Evolutionary conservation across 2,888 invertebrate genomes (phyloP).

Genomic region (Gymnosoma rotundatum): DNA sequence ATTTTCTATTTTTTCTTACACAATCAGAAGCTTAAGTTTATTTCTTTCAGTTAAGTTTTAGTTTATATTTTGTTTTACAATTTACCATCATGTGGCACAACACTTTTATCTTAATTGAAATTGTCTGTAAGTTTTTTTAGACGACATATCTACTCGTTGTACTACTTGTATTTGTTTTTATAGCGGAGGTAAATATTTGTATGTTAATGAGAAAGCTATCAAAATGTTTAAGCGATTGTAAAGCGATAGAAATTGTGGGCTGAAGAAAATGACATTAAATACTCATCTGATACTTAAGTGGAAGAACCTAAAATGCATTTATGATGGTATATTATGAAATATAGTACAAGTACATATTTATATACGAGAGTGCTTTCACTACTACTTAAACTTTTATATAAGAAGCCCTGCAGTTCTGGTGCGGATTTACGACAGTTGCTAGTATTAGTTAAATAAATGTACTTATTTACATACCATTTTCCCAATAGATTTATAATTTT

Average conservation of each 20-base stretch:
- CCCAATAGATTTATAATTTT: too few relatives aligned
- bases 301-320: slow-evolving; percentile 35
- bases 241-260: neutral
- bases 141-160: neutral
- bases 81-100: neutral
- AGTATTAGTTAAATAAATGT: too few relatives aligned
- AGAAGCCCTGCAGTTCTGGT: too few relatives aligned
- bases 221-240: neutral
- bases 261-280: slow-evolving; percentile 39
- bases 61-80: neutral
- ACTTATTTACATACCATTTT: too few relatives aligned
- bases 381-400: neutral
- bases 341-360: neutral
- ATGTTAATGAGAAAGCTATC: neutral
- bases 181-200: neutral
- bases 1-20: too few relatives aligned
- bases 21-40: neutral
- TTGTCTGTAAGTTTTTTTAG: neutral
- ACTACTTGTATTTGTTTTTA: neutral
- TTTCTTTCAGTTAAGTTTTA: neutral
- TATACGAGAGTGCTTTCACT: neutral
- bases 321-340: neutral
- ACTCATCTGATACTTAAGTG: slow-evolving; percentile 37
- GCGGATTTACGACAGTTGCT: too few relatives aligned
- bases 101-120: slow-evolving; percentile 39